phyloP scores from a whole-genome alignment of 2,113 vertebrate species.

The Tapirus terrestris region DNA sequence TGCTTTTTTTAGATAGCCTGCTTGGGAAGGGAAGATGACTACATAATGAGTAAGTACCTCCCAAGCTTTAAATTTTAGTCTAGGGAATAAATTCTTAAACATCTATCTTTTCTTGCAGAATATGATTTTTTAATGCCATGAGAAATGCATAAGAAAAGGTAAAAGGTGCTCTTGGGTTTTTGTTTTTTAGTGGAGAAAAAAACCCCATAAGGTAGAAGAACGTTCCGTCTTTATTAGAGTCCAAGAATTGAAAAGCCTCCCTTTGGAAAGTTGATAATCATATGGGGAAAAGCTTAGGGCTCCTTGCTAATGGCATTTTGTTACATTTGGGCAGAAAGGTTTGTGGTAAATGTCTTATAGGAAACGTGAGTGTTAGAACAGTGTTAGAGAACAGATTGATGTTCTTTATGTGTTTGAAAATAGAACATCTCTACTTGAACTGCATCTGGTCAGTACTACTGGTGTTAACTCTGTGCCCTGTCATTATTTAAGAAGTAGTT shows the following conservation, averaged over 20 bases:
- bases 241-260: not conserved
- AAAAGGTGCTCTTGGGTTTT: not conserved
- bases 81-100: slow-evolving; percentile 21
- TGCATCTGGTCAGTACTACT: not conserved
- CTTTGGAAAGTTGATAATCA: not conserved
- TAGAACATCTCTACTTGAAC: not conserved
- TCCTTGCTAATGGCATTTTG: not conserved
- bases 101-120: not conserved
- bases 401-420: not conserved
- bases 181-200: too few species aligned
- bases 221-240: not conserved
- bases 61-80: slow-evolving; percentile 35
- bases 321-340: not conserved
- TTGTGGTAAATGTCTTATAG: not conserved
- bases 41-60: not conserved
- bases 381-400: not conserved
- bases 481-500: not conserved
- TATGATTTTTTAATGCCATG: not conserved
- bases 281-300: not conserved
- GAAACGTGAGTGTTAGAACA: not conserved
- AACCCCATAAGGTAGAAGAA: not conserved
- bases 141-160: not conserved
- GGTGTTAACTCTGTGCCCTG: not conserved
- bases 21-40: not conserved
- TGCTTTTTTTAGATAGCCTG: not conserved